Evolutionary conservation across 23 tunicate species (phyloP).

Genomic region (Trididemnum clinides): DNA sequence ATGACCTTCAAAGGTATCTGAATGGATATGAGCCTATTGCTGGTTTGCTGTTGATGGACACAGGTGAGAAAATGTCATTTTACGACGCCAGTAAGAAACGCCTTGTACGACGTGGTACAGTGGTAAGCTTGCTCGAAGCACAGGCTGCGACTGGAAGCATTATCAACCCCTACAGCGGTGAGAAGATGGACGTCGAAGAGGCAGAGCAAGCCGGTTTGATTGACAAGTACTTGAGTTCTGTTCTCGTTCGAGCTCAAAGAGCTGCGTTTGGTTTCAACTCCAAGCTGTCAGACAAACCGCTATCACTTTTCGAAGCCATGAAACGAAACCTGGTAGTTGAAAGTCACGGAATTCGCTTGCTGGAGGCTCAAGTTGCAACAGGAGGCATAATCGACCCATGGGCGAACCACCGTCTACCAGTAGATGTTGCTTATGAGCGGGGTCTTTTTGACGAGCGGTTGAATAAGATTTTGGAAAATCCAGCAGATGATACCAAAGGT

Average conservation of each 20-base stretch:
- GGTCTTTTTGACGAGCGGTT: constrained; percentile 85
- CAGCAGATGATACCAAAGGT: constrained; percentile 90
- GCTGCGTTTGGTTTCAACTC: constrained; percentile 76
- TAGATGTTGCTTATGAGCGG: constrained; percentile 92
- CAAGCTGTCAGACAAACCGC: constrained; percentile 42
- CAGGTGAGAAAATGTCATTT: constrained; percentile 85
- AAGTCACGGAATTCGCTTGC: constrained; percentile 84
- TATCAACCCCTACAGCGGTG: constrained; percentile 65
- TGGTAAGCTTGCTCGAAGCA: constrained; percentile 80
- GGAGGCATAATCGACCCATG: constrained; percentile 95
- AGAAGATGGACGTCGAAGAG: constrained; percentile 70
- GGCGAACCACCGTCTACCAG: constrained; percentile 94
- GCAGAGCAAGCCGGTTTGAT: constrained; percentile 53
- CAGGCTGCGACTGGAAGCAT: constrained; percentile 96
- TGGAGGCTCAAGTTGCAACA: constrained; percentile 94
- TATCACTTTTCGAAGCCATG: constrained; percentile 91
- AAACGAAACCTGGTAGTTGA: constrained; percentile 61
- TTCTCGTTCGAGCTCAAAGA: constrained; percentile 65
- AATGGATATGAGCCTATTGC: constrained; percentile 92
- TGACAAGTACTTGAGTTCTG: constrained; percentile 60
- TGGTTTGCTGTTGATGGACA: constrained; percentile 75
- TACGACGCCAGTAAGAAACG: constrained; percentile 82
- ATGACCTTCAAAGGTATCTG: constrained; percentile 45
- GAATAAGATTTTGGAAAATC: constrained; percentile 81
- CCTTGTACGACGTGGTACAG: constrained; percentile 76